Conservation (phyloP, 2,888 invertebrate species). For the Oxystoma pomonae region DNA sequence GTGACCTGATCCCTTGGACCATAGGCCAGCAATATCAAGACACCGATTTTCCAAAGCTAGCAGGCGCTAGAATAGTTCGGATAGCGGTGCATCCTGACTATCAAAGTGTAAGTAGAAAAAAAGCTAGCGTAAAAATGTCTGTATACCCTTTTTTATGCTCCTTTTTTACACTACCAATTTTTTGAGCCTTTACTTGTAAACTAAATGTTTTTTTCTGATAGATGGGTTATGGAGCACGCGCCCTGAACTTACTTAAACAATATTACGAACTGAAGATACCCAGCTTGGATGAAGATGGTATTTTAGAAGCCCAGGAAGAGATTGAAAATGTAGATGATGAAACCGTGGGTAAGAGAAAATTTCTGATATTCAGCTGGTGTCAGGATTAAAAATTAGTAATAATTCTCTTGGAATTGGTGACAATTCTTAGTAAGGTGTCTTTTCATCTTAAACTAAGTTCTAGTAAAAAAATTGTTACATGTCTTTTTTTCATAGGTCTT, state of each 20-base stretch:
- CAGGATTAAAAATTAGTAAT: too few species aligned
- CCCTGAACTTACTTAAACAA: conserved; percentile 75
- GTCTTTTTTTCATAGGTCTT: conserved; percentile 58
- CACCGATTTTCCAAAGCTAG: conserved; percentile 83
- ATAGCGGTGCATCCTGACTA: conserved; percentile 99
- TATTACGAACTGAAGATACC: conserved; percentile 85
- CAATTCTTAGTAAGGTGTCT: too few species aligned
- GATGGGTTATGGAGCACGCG: conserved; percentile 96
- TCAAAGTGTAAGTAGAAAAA: conserved; percentile 72
- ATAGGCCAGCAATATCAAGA: conserved; percentile 95
- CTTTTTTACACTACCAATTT: background rate
- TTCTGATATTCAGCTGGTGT: too few species aligned
- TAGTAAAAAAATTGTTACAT: too few species aligned
- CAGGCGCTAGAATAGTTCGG: conserved; percentile 88
- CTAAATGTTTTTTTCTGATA: conserved; percentile 42
- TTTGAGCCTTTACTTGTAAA: background rate
- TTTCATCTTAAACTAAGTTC: too few species aligned
- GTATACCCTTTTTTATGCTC: conserved; percentile 3
- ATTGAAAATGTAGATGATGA: conserved; percentile 55
- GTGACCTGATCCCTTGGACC: conserved; percentile 99
- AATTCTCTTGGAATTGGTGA: too few species aligned
- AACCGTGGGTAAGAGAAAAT: conserved; percentile 9
- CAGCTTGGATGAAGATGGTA: conserved; percentile 58
- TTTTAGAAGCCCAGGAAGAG: conserved; percentile 37
- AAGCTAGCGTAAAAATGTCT: background rate